Base-by-base conservation (phyloP, 2,113 vertebrate genomes). In the Elephantulus edwardii region DNA sequence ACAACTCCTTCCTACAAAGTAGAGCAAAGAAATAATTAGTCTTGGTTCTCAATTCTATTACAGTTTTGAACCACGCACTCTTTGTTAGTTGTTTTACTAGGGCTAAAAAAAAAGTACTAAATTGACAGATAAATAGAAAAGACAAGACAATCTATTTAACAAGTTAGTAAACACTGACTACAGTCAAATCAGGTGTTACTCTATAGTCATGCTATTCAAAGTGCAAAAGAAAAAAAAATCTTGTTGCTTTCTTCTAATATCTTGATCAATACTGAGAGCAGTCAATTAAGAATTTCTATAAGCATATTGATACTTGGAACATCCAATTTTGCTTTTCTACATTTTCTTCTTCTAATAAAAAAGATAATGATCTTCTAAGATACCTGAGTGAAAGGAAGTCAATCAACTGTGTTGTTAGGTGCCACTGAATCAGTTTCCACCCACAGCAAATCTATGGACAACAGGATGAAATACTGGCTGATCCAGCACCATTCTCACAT, bases 81-180 rank as follows among this genome's bases (percentile, higher is more conserved):
- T 77, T 76, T 92, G 38, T 76, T 42, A 87, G 87, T 33, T 86
- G 62, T 52, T 74, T 72, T 68, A 26, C 54, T 52, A 74, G 24
- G 33, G 13, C 52, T 52, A 13, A 30, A 70, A 54, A 89, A 50
- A 26, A 16, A 30, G 50, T 28, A 75, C 44, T 56, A 75, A 68
- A 48, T 12, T 22, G 38, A 83, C 38, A 58, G 8, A 56, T 83
- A 82, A 56, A 46, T 11, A 64, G 30, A 56, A 88, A 48, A 48
- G 35, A 78, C 79, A 54, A 52, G 80, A 40, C 62, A 58, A 84
- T 44, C 42, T 70, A 70, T 33, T 62, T 26, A 81, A 80, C 56
- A 78, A 16, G 12, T 7, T 24, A 66, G 50, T 30, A 75, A 44
- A 68, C 16, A 14, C 22, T 64, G 66, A n/a, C 40, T 4, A 56